These are phyloP conservation scores for Boulengeromyrus knoepffleri DNA, from an alignment of 2,113 vertebrate genomes.

Conservation along the genomic window DNA sequence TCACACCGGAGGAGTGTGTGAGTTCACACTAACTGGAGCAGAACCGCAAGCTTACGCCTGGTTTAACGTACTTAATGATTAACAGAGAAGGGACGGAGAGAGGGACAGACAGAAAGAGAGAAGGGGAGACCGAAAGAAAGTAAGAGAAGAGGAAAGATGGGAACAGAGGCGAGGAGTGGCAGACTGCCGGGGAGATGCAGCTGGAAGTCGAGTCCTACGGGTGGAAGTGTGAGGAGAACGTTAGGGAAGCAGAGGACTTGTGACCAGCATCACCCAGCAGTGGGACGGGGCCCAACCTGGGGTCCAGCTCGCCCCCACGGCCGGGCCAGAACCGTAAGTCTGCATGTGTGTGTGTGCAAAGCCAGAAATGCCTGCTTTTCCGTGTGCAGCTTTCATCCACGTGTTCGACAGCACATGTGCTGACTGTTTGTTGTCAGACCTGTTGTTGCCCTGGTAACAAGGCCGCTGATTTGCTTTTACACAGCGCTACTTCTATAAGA, in stretches of 20 bases:
- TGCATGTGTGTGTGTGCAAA: not conserved
- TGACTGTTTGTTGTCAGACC: not conserved
- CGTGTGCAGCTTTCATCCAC: not conserved
- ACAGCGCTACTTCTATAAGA: not conserved
- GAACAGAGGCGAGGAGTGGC: constrained; percentile 7
- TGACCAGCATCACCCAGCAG: constrained; percentile 20
- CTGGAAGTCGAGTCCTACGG: too few relatives aligned
- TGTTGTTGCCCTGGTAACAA: not conserved
- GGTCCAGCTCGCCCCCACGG: constrained; percentile 17
- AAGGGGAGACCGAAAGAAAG: not conserved
- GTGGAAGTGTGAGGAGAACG: not conserved
- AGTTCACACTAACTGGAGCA: not conserved
- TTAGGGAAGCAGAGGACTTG: constrained; percentile 21
- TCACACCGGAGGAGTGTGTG: not conserved
- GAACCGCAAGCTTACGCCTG: not conserved
- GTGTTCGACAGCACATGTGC: not conserved
- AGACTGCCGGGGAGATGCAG: constrained; percentile 13
- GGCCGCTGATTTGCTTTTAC: not conserved
- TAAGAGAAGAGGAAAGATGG: not conserved
- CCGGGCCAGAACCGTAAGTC: not conserved
- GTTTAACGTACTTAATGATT: constrained; percentile 58
- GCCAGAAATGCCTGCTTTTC: not conserved
- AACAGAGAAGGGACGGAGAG: constrained; percentile 43
- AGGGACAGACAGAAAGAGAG: not conserved
- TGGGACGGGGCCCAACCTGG: constrained; percentile 21